Evolutionary conservation across 2,797 vertebrate species (phyloP), one percentile per base, ranked within the genome.

Genomic region (Lacerta bilineata): DNA sequence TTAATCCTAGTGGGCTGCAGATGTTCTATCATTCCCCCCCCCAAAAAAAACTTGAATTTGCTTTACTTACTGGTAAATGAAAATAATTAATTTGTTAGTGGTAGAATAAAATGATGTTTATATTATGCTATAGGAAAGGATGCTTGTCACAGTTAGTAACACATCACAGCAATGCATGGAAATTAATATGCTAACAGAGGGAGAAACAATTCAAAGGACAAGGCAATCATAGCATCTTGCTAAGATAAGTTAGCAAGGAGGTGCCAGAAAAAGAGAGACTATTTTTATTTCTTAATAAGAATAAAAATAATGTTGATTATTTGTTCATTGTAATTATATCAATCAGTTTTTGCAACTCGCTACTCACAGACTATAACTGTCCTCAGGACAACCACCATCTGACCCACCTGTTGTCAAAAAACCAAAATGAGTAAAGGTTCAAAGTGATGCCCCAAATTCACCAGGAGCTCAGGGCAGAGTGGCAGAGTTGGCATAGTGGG

Each of bases 81-180:
- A 36, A 79, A 61, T 80, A 90, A 90, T 92, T 93, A 88, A 82
- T 91, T 83, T 85, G 17, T 90, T 91, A 20, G 71, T n/a, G 39
- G 10, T 55, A 59, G 61, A 74, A 82, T 18, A 72, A 87, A 59
- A 27, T 50, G 50, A 41, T 86, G 80, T 64, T 1, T 86, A 5
- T 9, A 64, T 82, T 80, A 61, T 68, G 77, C 18, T 81, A 0
- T 27, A 76, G 25, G 29, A 78, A 84, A 85, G 8, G 20, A 64
- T 55, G 87, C 20, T 81, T 4, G 4, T 46, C 41, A 1, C 85
- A 72, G 20, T 33, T 55, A 71, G 59, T 59, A 64, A 41, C 4
- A 29, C 29, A 41, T 61, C n/a, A 79, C 18, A 78, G 13, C 23
- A 87, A 55, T 69, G 84, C 5, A 8, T 27, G 2, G 33, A 11